phyloP scores from a whole-genome alignment of 2,113 vertebrate genomes.

The Pterocles gutturalis region DNA sequence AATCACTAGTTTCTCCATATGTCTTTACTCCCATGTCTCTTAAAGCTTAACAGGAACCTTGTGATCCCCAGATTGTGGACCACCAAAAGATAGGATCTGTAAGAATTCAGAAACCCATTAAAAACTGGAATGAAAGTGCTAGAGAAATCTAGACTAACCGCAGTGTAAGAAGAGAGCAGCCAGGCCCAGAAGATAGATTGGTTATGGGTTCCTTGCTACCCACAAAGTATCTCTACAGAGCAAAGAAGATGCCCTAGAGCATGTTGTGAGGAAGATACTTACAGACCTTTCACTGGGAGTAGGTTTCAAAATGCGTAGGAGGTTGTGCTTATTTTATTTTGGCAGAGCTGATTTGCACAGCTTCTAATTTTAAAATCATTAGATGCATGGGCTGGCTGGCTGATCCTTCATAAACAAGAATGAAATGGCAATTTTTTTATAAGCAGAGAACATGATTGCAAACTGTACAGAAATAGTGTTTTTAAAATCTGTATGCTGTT shows the following conservation, averaged over 20 bases:
- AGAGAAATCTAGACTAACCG: background rate
- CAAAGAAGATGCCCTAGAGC: slow-evolving; percentile 14
- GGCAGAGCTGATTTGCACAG: slow-evolving; percentile 53
- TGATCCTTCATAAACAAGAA: slow-evolving; percentile 68
- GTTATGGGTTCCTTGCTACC: background rate
- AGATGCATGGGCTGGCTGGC: slow-evolving; percentile 60
- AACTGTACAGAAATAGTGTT: background rate
- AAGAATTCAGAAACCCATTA: background rate
- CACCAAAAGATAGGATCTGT: background rate
- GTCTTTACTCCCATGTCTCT: slow-evolving; percentile 40
- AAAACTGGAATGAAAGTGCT: background rate
- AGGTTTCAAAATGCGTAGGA: slow-evolving; percentile 50
- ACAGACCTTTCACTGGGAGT: background rate
- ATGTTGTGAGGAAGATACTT: slow-evolving; percentile 12
- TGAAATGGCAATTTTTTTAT: slow-evolving; percentile 49
- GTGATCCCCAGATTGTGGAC: background rate
- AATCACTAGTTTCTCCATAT: slow-evolving; percentile 55
- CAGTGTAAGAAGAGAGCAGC: background rate
- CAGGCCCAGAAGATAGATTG: background rate
- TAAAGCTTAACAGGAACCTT: slow-evolving; percentile 32
- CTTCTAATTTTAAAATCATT: slow-evolving; percentile 72
- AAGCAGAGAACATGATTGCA: background rate
- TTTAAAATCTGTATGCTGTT: background rate
- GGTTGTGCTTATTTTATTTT: slow-evolving; percentile 66
- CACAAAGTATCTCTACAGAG: background rate